phyloP scores from a whole-genome alignment of 2,888 invertebrate species.

The Thumatha senex region DNA sequence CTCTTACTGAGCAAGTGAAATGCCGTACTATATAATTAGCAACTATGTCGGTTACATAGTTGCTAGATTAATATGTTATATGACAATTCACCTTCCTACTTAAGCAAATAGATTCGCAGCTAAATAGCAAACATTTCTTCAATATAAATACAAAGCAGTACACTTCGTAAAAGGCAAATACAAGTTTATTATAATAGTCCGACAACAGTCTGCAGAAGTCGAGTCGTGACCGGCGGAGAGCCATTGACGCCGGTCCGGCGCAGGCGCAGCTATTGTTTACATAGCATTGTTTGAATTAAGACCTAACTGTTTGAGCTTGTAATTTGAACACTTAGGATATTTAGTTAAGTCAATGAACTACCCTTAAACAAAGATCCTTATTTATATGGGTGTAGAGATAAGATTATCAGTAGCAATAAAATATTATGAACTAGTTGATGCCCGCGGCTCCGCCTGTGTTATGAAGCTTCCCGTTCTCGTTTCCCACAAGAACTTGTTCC shows the following conservation, averaged over 20 bases:
- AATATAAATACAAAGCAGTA: neutral
- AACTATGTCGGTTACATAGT: no score
- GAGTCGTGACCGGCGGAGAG: slow-evolving; percentile 11
- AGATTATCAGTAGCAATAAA: no score
- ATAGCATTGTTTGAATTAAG: slow-evolving; percentile 39
- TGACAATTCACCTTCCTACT: no score
- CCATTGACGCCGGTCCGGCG: slow-evolving; percentile 20
- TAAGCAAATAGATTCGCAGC: no score
- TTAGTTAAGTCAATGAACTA: slow-evolving; percentile 27
- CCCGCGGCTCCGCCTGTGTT: no score
- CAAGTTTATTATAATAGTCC: neutral
- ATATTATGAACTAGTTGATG: no score
- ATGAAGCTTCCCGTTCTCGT: no score
- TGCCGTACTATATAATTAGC: no score
- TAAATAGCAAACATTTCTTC: no score
- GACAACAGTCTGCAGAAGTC: slow-evolving; percentile 1
- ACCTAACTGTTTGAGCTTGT: slow-evolving; percentile 36
- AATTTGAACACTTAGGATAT: slow-evolving; percentile 36
- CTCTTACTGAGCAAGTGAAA: no score
- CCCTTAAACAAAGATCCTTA: neutral
- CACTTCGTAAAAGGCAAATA: neutral
- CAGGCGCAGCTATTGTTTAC: slow-evolving; percentile 35
- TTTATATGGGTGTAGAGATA: neutral
- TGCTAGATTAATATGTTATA: no score
- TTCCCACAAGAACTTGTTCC: no score